Conservation (phyloP, 1,140 invertebrate genomes). For the Drosophila seguyi region DNA sequence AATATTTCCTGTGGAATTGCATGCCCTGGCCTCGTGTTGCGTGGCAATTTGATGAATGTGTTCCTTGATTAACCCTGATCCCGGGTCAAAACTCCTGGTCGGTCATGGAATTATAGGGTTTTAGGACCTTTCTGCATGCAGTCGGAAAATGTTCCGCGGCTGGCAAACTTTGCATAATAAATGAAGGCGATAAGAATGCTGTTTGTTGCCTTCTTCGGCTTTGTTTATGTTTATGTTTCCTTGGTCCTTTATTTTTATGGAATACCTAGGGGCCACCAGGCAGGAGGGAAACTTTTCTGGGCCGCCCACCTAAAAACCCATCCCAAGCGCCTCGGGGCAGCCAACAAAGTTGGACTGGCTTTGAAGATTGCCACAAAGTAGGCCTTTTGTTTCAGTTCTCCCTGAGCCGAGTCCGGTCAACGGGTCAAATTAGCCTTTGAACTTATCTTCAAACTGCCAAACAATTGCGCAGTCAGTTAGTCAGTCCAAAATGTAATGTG, state of each 20-base stretch:
- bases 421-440: constrained; percentile 36
- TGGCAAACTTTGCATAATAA: constrained; percentile 74
- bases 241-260: constrained; percentile 41
- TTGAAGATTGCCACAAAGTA: constrained; percentile 36
- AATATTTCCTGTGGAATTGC: constrained; percentile 42
- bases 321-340: constrained; percentile 23
- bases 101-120: neutral
- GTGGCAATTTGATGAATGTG: constrained; percentile 79
- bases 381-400: constrained; percentile 16
- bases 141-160: constrained; percentile 50
- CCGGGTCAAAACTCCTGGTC: constrained; percentile 4
- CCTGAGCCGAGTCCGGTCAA: constrained; percentile 6
- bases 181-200: constrained; percentile 61
- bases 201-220: constrained; percentile 23
- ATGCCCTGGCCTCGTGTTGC: constrained; percentile 62
- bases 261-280: constrained; percentile 52
- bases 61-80: constrained; percentile 61
- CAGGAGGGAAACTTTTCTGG: constrained; percentile 53
- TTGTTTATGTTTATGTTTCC: constrained; percentile 52
- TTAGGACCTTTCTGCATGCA: constrained; percentile 38
- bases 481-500: constrained; percentile 30
- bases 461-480: constrained; percentile 2
- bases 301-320: neutral
- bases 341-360: constrained; percentile 15
- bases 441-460: constrained; percentile 16